Evolutionary conservation across 2,888 invertebrate species (phyloP), one percentile per base, ranked within the genome.

Genomic region (Lithophane leautieri): DNA sequence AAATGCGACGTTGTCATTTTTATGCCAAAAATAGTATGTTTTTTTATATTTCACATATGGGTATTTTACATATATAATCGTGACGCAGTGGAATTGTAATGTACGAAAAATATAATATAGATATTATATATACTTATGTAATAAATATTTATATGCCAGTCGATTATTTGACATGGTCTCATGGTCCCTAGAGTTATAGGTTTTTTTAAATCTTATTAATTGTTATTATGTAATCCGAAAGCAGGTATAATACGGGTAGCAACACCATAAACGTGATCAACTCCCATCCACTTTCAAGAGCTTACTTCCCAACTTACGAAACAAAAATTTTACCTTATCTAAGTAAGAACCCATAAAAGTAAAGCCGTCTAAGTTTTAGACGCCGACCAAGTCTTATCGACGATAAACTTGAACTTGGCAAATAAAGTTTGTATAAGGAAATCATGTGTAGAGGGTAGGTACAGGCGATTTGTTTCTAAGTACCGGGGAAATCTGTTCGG

Each of bases 391-490:
- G 44, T 82, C 82, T 73, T 76, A 78, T 72, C 25, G 71, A 22
- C 65, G 7, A 47, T 73, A 82, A 85, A 73, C 70, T 73, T 58
- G 52, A 73, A 65, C 47, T 76, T 63, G 12, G 12, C 25, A 73
- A 50, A 50, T 68, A 82, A 85, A 85, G 47, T 72, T 76, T 68
- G 34, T 47, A 76, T 79, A 70, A 58, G 63, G 66, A 70, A 81
- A 76, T 66, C 85, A 61, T 70, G 61, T 72, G 60, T 62, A 66
- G 12, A 19, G 22, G 50, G 34, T 22, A 7, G 22, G 52, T n/a
- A 56, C 61, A 70, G 61, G 42, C 73, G 65, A 73, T 47, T 61
- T 62, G 58, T 34, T 66, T n/a, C 4, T 56, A 42, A 67, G 54
- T 58, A 28, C 34, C 7, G 14, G 9, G 9, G 0, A 70, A 73